Evolutionary conservation across 2,888 invertebrate genomes (phyloP).

Genomic region (Melipona bicolor): DNA sequence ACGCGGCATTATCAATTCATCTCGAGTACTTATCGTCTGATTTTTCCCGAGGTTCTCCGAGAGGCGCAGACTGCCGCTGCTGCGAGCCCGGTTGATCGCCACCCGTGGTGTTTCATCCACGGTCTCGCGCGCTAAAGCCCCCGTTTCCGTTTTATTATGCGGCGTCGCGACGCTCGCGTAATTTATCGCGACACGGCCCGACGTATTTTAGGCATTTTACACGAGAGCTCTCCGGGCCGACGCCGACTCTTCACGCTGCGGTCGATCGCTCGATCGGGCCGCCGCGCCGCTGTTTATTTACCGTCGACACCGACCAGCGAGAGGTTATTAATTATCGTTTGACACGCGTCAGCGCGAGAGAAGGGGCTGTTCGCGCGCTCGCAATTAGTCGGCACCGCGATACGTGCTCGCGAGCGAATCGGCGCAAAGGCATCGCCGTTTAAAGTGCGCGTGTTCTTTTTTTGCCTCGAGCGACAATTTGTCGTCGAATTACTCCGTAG

Average conservation of each 20-base stretch:
- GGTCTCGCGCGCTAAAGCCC: slow-evolving; percentile 12
- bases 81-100: neutral
- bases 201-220: slow-evolving; percentile 47
- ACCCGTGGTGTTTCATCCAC: slow-evolving; percentile 23
- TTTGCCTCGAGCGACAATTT: slow-evolving; percentile 7
- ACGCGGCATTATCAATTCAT: neutral
- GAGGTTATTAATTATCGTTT: slow-evolving; percentile 76
- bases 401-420: slow-evolving; percentile 37
- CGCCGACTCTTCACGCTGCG: slow-evolving; percentile 44
- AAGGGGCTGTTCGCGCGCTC: slow-evolving; percentile 38
- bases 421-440: slow-evolving; percentile 39
- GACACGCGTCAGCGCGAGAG: slow-evolving; percentile 67
- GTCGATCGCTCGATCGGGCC: slow-evolving; percentile 50
- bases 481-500: neutral
- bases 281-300: slow-evolving; percentile 67
- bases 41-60: neutral
- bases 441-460: slow-evolving; percentile 25
- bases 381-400: slow-evolving; percentile 61
- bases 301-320: slow-evolving; percentile 54
- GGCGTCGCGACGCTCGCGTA: slow-evolving; percentile 30
- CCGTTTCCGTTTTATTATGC: slow-evolving; percentile 37
- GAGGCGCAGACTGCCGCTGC: too few species aligned
- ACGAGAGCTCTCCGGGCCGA: slow-evolving; percentile 43
- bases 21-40: neutral
- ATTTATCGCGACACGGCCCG: slow-evolving; percentile 43